Percentiles rank a stretch among this genome's conserved stretches.
phyloP scores from a whole-genome alignment of 2,888 invertebrate genomes.

The Sphinx pinastri region DNA sequence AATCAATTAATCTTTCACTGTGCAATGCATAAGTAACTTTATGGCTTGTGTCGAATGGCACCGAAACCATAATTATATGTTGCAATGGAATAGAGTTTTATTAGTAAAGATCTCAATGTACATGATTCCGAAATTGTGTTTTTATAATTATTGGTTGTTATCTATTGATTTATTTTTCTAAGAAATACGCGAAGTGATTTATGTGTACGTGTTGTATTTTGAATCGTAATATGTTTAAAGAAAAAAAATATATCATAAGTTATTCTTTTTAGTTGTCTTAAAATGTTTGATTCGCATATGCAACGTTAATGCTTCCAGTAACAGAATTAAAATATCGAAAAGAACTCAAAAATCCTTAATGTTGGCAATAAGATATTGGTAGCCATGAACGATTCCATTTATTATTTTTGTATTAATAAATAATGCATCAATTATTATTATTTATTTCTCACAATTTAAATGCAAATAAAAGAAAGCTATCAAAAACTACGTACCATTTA shows the following conservation, averaged over 20 bases:
- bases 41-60: background rate
- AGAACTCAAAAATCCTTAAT: no score
- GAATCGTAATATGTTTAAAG: no score
- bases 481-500: background rate
- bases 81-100: background rate
- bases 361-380: background rate
- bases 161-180: background rate
- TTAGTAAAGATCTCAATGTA: background rate
- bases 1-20: background rate
- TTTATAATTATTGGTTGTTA: background rate
- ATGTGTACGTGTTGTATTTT: no score
- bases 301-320: no score
- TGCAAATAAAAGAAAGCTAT: conserved; percentile 11
- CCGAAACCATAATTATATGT: background rate
- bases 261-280: no score
- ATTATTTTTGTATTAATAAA: background rate
- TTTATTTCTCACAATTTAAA: conserved; percentile 12
- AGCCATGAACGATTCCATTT: background rate
- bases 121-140: background rate
- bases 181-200: no score
- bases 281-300: no score
- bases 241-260: no score
- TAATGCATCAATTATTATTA: background rate
- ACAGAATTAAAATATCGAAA: no score
- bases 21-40: background rate